Evolutionary conservation across 2,797 vertebrate species (phyloP).

Genomic region (Sebastes nivosus): DNA sequence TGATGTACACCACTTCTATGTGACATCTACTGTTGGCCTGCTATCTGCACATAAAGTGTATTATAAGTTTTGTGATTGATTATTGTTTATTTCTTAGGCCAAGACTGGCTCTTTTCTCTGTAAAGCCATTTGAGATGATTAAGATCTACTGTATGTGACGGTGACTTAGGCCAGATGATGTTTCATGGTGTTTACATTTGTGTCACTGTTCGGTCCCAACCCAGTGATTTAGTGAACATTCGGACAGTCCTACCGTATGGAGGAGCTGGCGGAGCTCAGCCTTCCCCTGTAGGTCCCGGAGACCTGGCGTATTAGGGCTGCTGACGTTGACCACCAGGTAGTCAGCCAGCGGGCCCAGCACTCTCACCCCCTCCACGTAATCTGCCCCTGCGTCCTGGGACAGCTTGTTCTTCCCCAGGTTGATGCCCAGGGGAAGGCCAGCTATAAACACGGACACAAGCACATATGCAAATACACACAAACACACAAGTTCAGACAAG

Average conservation of each 20-base stretch:
- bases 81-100: not conserved
- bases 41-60: no score
- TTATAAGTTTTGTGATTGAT: not conserved
- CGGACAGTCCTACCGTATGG: constrained; percentile 77
- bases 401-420: constrained; percentile 95
- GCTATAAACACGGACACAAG: constrained; percentile 74
- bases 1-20: no score
- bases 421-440: constrained; percentile 93
- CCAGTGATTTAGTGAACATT: not conserved
- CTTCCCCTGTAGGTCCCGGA: constrained; percentile 90
- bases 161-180: not conserved
- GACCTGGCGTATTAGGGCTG: constrained; percentile 93
- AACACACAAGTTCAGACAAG: constrained; percentile 21
- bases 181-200: not conserved
- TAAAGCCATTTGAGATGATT: not conserved
- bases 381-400: constrained; percentile 88
- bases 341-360: constrained; percentile 91
- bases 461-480: not conserved
- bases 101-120: not conserved
- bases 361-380: constrained; percentile 87
- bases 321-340: constrained; percentile 97
- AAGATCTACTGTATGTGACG: not conserved
- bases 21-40: no score
- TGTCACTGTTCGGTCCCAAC: not conserved
- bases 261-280: constrained; percentile 86